Conservation (phyloP, 2,888 invertebrate species). For the Thumatha senex region DNA sequence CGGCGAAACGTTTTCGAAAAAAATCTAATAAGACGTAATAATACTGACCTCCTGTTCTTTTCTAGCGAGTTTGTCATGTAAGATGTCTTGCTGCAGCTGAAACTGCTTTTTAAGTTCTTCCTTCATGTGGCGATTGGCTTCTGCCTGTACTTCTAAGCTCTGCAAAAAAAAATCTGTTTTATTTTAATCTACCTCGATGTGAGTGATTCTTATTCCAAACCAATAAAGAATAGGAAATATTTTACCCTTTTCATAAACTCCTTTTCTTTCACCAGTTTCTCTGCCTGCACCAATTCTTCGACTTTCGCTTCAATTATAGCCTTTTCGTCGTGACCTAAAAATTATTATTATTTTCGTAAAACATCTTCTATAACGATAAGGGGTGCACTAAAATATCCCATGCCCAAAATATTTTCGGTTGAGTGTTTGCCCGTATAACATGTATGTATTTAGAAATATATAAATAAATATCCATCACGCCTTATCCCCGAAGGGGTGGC, state of each 20-base stretch:
- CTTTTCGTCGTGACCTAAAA: conserved; percentile 70
- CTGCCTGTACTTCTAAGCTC: conserved; percentile 86
- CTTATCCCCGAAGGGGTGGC: too few relatives aligned
- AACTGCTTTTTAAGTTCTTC: conserved; percentile 92
- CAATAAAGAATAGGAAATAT: background rate
- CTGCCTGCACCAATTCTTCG: conserved; percentile 87
- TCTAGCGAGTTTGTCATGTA: conserved; percentile 87
- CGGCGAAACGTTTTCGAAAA: too few relatives aligned
- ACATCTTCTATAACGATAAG: too few relatives aligned
- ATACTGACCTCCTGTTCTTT: conserved; percentile 78
- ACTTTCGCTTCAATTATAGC: conserved; percentile 83
- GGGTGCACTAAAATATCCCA: too few relatives aligned
- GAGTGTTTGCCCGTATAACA: too few relatives aligned
- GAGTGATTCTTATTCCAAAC: too few relatives aligned
- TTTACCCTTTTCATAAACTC: conserved; percentile 89
- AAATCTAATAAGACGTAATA: too few relatives aligned
- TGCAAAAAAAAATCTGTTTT: conserved; percentile 52
- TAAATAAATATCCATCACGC: too few relatives aligned
- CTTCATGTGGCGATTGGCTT: conserved; percentile 88
- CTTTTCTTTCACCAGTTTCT: conserved; percentile 85
- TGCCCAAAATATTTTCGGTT: too few relatives aligned
- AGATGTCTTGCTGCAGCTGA: conserved; percentile 92
- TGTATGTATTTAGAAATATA: too few relatives aligned
- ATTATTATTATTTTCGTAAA: background rate
- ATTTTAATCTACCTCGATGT: too few relatives aligned